Conservation (phyloP, 2,888 invertebrate genomes). For the Diadromus collaris region DNA sequence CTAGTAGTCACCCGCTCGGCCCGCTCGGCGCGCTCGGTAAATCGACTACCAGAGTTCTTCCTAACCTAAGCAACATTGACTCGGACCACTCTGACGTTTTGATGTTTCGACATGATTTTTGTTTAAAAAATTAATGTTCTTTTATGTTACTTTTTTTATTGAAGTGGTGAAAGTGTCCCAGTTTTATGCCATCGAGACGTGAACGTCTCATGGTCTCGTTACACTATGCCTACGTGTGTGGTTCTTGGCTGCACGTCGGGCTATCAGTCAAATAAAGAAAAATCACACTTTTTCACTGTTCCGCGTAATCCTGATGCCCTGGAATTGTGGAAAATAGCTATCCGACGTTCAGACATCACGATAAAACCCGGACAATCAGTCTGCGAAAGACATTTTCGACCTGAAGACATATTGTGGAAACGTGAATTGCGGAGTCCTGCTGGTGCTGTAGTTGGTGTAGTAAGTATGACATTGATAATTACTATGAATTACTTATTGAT, state of each 20-base stretch:
- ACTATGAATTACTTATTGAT: constrained; percentile 5
- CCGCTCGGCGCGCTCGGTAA: no score
- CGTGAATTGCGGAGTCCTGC: constrained; percentile 9
- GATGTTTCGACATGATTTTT: not conserved
- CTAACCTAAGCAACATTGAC: not conserved
- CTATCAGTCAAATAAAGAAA: constrained; percentile 28
- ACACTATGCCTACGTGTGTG: constrained; percentile 30
- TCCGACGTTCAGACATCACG: not conserved
- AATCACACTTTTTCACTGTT: constrained; percentile 46
- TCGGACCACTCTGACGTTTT: no score
- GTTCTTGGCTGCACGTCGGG: constrained; percentile 47
- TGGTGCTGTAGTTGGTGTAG: constrained; percentile 35
- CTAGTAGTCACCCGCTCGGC: not conserved
- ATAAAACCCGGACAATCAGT: constrained; percentile 25
- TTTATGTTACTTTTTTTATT: not conserved
- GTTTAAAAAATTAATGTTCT: not conserved
- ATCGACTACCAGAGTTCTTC: not conserved
- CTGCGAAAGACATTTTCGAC: constrained; percentile 49
- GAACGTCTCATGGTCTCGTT: not conserved
- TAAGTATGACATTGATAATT: constrained; percentile 19
- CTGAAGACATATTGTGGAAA: constrained; percentile 38
- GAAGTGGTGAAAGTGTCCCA: not conserved
- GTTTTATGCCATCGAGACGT: not conserved
- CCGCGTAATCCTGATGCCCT: constrained; percentile 21
- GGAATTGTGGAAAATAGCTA: constrained; percentile 33